Base-by-base conservation (phyloP, 2,797 vertebrate species). In the Muraenolepis orangiensis region DNA sequence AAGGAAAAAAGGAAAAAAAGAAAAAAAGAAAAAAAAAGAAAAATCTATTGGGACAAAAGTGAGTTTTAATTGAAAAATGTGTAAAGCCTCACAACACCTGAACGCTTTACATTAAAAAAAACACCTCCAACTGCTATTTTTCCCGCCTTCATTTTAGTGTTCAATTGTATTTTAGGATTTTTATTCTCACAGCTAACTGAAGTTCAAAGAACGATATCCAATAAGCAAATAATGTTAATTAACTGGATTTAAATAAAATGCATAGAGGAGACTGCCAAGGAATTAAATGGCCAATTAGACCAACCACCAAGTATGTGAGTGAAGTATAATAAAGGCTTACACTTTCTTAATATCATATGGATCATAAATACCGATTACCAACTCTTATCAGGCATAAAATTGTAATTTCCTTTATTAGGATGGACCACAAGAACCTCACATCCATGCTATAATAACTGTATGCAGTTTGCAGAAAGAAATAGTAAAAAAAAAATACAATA, bases 251-350 rank as follows among this genome's bases (percentile, higher is more conserved):
- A 32, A 42, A 20, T 42, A 29, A 64, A 61, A 76, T 51, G 36
- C 38, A 73, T 40, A 32, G 40, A 72, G 34, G 30, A n/a, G 76
- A 42, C 75, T 73, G 29, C 46, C 67, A 57, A 40, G 71, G 76
- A 78, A 66, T 13, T 4, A 70, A 38, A 76, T 78, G 74, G 73
- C 71, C 72, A 78, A 82, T 73, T 77, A 71, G 79, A 79, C 73
- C 23, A 12, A 26, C n/a, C 57, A 8, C 51, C 26, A 26, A 64
- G 57, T 26, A 28, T 26, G 26, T 64, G 5, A 12, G n/a, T 4
- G 6, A 64, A 23, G 57, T 26, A 64, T 10, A 26, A 64, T 64
- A 64, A 64, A 26, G 57, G 57, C 57, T 26, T 23, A 57, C 20
- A 10, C 51, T n/a, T 23, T 12, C 23, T 8, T 8, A 23, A 23